Percentiles rank a stretch among this genome's conserved stretches.
Conservation (phyloP, 2,113 vertebrate species). For the Hipposideros armiger region DNA sequence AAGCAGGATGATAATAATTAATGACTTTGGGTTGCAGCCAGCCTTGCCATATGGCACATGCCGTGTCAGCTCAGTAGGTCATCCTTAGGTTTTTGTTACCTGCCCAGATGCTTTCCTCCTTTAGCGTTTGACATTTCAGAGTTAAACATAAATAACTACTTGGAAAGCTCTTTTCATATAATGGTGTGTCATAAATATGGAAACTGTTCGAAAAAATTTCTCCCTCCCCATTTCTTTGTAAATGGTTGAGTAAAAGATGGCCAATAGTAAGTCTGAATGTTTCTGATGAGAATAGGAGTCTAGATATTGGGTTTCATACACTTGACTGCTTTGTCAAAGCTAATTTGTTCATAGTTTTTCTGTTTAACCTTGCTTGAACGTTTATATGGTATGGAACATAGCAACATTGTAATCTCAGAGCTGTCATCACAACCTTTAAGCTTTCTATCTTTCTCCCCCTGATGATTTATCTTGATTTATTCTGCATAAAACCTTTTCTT, state of each 20-base stretch:
- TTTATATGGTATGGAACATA: background rate
- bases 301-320: background rate
- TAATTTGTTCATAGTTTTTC: background rate
- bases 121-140: conserved; percentile 37
- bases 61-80: background rate
- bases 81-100: background rate
- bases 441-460: conserved; percentile 11
- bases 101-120: background rate
- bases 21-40: background rate
- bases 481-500: background rate
- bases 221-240: background rate
- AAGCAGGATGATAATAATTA: background rate
- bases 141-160: conserved; percentile 4
- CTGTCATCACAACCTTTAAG: background rate
- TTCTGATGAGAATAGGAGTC: conserved; percentile 4
- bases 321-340: background rate
- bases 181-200: background rate
- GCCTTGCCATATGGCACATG: background rate
- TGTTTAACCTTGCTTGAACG: background rate
- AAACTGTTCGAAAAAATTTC: background rate
- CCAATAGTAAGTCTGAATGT: background rate
- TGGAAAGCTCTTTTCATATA: background rate
- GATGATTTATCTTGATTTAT: conserved; percentile 18
- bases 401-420: background rate
- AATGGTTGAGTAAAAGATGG: background rate